Percentiles rank a stretch among this genome's conserved stretches.
phyloP scores from a whole-genome alignment of 2,888 invertebrate genomes.

The Salticus scenicus region DNA sequence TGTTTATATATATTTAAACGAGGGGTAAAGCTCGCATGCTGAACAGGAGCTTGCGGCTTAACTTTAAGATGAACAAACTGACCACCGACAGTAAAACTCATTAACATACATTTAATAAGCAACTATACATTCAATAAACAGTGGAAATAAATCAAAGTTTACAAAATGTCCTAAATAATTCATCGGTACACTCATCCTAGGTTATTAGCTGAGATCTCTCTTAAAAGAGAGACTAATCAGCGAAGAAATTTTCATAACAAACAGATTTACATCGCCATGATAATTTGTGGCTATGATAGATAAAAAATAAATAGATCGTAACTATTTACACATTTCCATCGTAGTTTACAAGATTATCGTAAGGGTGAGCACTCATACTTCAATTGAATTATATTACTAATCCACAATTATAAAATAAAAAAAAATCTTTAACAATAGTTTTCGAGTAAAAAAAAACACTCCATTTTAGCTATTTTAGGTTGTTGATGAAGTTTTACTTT shows the following conservation, averaged over 20 bases:
- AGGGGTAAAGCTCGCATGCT: slow-evolving; percentile 17
- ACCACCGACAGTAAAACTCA: slow-evolving; percentile 33
- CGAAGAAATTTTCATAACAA: slow-evolving; percentile 36
- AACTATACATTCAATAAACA: not conserved
- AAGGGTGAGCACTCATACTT: too few species aligned
- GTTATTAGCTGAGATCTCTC: slow-evolving; percentile 35
- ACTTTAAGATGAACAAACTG: slow-evolving; percentile 18
- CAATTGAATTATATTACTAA: too few species aligned
- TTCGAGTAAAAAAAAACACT: too few species aligned
- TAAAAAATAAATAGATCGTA: too few species aligned
- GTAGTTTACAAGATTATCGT: too few species aligned
- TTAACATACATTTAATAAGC: slow-evolving; percentile 40
- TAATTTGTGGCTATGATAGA: slow-evolving; percentile 26
- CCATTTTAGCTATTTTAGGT: too few species aligned
- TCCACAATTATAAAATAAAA: too few species aligned
- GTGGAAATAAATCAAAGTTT: not conserved
- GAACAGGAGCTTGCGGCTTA: slow-evolving; percentile 37
- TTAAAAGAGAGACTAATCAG: slow-evolving; percentile 46
- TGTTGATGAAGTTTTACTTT: too few species aligned
- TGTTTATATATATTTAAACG: slow-evolving; percentile 16
- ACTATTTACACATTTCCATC: too few species aligned
- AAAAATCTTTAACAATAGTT: too few species aligned
- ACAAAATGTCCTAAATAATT: slow-evolving; percentile 4
- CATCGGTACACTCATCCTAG: slow-evolving; percentile 10
- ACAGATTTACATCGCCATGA: slow-evolving; percentile 54